These are phyloP conservation scores for Orgyia antiqua DNA, from an alignment of 2,888 invertebrate genomes.

Conservation along the genomic window DNA sequence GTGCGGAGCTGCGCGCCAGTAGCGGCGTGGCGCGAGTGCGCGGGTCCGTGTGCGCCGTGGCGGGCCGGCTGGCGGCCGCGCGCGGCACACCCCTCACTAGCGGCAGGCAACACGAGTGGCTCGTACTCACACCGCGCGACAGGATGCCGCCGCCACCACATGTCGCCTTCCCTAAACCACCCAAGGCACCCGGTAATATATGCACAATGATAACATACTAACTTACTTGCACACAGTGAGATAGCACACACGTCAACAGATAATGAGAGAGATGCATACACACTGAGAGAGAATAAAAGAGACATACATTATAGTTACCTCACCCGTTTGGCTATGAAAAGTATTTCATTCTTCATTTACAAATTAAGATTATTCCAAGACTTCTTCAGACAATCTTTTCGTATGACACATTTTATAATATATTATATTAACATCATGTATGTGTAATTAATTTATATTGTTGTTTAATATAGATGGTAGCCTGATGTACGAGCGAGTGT, in stretches of 20 bases:
- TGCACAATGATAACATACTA: too few relatives aligned
- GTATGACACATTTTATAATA: too few relatives aligned
- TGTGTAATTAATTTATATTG: too few relatives aligned
- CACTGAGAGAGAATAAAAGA: too few relatives aligned
- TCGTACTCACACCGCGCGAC: conserved; percentile 84
- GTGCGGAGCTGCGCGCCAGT: conserved; percentile 54
- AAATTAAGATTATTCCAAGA: too few relatives aligned
- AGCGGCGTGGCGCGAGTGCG: conserved; percentile 49
- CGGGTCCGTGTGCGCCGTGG: conserved; percentile 60
- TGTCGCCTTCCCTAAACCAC: conserved; percentile 93
- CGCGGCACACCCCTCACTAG: conserved; percentile 48
- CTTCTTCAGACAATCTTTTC: too few relatives aligned
- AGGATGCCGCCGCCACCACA: conserved; percentile 89
- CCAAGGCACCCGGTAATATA: conserved; percentile 88
- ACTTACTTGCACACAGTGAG: too few relatives aligned
- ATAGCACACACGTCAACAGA: too few relatives aligned
- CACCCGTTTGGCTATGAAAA: too few relatives aligned
- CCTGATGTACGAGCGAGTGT: conserved; percentile 90
- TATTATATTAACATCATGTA: not conserved
- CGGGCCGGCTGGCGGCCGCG: conserved; percentile 57
- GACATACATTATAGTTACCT: too few relatives aligned
- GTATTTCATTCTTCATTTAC: too few relatives aligned
- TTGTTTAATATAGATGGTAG: conserved; percentile 83
- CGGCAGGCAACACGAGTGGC: conserved; percentile 81
- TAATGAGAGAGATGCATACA: too few relatives aligned